Evolutionary conservation across 2,797 vertebrate genomes (phyloP).

Genomic region (Sebastes umbrosus): DNA sequence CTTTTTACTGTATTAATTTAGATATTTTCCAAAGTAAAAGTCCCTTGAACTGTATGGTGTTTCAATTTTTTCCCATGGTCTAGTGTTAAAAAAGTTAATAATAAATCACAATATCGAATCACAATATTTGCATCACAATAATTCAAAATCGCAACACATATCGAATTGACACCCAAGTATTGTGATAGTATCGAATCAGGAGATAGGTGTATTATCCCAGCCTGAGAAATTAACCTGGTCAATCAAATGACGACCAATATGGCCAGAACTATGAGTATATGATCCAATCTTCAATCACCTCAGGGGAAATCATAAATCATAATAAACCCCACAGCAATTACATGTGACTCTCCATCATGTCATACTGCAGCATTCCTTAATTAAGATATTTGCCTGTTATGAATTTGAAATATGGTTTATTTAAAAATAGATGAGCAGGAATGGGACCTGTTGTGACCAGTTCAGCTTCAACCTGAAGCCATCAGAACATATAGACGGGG

Average conservation of each 20-base stretch:
- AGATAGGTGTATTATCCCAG: no score
- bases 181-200: no score
- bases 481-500: slow-evolving; percentile 1
- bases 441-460: background rate
- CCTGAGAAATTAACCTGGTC: background rate
- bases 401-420: background rate
- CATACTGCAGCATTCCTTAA: background rate
- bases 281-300: background rate
- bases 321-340: background rate
- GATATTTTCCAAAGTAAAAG: no score
- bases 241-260: background rate
- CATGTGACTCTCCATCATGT: background rate
- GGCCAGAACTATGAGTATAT: background rate
- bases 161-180: no score
- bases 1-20: no score
- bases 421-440: slow-evolving; percentile 15
- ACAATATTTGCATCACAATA: no score
- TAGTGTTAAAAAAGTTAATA: no score
- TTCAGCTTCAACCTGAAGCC: slow-evolving; percentile 2
- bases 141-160: no score
- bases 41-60: no score
- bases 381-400: background rate
- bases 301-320: background rate
- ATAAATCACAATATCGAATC: no score
- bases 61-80: no score